phyloP scores from a whole-genome alignment of 2,113 vertebrate species.

The Morphnarchus princeps region DNA sequence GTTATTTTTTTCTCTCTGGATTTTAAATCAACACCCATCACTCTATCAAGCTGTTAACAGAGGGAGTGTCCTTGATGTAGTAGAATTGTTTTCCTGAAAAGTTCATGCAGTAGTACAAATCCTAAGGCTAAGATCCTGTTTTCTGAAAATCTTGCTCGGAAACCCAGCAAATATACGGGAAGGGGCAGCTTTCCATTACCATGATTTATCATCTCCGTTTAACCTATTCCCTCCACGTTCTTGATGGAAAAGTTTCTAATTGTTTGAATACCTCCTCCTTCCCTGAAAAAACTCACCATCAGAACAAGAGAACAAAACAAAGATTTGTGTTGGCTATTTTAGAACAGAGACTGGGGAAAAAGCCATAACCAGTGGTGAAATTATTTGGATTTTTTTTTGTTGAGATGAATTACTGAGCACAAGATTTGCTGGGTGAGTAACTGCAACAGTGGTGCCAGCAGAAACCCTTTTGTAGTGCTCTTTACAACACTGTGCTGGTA shows the following conservation, averaged over 20 bases:
- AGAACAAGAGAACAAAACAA: neutral
- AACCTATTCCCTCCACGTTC: neutral
- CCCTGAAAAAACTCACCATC: neutral
- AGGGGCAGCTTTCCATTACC: neutral
- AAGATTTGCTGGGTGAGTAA: neutral
- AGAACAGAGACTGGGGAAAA: neutral
- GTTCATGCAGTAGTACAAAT: neutral
- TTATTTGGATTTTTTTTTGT: neutral
- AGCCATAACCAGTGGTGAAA: neutral
- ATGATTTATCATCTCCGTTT: neutral
- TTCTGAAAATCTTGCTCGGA: neutral
- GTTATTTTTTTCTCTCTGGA: neutral
- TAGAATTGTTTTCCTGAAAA: neutral
- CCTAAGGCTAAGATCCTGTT: neutral
- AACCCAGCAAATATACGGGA: neutral
- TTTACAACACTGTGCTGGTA: neutral
- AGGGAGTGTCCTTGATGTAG: neutral
- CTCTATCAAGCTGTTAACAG: neutral
- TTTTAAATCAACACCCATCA: neutral
- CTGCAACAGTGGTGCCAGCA: neutral
- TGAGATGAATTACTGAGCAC: neutral
- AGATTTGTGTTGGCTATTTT: neutral
- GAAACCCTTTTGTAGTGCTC: neutral
- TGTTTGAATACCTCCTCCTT: neutral
- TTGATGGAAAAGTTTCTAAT: neutral